Evolutionary conservation across 2,888 invertebrate species (phyloP).

Genomic region (Amblyjoppa proteus): DNA sequence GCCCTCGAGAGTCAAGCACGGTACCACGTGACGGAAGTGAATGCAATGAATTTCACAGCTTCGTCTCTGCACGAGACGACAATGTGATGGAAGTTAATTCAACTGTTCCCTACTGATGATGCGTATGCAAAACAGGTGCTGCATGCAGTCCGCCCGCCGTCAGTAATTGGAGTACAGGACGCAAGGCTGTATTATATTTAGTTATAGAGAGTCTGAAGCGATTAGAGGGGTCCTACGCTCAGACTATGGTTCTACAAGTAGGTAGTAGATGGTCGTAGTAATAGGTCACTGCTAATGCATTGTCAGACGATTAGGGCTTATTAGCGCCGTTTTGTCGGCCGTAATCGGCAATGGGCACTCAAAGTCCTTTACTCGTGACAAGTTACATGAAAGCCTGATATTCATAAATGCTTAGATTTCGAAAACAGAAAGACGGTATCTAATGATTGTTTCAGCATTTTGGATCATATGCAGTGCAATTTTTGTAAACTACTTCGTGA

Average conservation of each 20-base stretch:
- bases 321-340: slow-evolving; percentile 75
- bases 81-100: slow-evolving; percentile 77
- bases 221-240: slow-evolving; percentile 63
- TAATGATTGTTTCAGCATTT: background rate
- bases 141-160: slow-evolving; percentile 70
- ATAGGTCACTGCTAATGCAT: slow-evolving; percentile 83
- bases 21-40: slow-evolving; percentile 49
- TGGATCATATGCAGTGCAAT: background rate
- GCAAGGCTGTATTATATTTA: slow-evolving; percentile 82
- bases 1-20: background rate
- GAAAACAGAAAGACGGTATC: background rate
- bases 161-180: slow-evolving; percentile 82
- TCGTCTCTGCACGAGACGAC: slow-evolving; percentile 63
- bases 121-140: slow-evolving; percentile 83
- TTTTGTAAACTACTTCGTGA: too few species aligned
- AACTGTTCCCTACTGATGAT: slow-evolving; percentile 79
- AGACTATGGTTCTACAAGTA: slow-evolving; percentile 76
- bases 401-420: background rate
- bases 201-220: slow-evolving; percentile 69
- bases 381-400: background rate
- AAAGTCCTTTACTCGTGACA: slow-evolving; percentile 12
- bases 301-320: slow-evolving; percentile 82
- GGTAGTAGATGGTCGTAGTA: slow-evolving; percentile 69
- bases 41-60: slow-evolving; percentile 63
- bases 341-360: slow-evolving; percentile 58